Conservation (phyloP, 2,888 invertebrate genomes). For the Auanema freiburgensis region DNA sequence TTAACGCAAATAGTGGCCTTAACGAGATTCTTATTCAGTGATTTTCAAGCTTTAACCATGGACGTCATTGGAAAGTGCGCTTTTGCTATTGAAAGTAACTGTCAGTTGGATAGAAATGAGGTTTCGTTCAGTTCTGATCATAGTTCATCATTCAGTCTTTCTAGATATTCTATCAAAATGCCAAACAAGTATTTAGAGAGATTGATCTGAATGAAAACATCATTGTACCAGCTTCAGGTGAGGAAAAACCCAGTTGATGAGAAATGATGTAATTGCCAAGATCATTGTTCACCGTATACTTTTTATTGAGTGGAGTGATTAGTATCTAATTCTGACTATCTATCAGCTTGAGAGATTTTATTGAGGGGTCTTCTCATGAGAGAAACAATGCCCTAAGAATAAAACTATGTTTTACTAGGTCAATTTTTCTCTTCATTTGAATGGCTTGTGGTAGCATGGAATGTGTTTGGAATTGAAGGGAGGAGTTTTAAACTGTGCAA, state of each 20-base stretch:
- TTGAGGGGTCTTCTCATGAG: no score
- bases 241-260: constrained; percentile 2
- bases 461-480: no score
- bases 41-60: constrained; percentile 54
- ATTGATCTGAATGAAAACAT: constrained; percentile 14
- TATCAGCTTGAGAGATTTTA: no score
- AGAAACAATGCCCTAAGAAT: no score
- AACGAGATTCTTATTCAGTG: constrained; percentile 30
- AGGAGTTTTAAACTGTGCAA: no score
- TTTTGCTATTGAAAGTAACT: constrained; percentile 46
- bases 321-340: no score
- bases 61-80: constrained; percentile 54
- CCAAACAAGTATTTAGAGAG: constrained; percentile 11
- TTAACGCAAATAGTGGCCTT: not conserved
- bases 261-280: not conserved
- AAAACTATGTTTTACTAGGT: no score
- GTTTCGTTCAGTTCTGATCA: constrained; percentile 12
- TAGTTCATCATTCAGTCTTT: not conserved
- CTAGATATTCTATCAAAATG: constrained; percentile 17
- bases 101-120: constrained; percentile 40
- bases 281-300: no score
- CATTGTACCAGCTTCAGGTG: constrained; percentile 15
- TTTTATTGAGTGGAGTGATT: no score
- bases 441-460: no score
- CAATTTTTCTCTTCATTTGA: no score